phyloP scores from a whole-genome alignment of 1,140 invertebrate genomes.

The Carposina sasakii region DNA sequence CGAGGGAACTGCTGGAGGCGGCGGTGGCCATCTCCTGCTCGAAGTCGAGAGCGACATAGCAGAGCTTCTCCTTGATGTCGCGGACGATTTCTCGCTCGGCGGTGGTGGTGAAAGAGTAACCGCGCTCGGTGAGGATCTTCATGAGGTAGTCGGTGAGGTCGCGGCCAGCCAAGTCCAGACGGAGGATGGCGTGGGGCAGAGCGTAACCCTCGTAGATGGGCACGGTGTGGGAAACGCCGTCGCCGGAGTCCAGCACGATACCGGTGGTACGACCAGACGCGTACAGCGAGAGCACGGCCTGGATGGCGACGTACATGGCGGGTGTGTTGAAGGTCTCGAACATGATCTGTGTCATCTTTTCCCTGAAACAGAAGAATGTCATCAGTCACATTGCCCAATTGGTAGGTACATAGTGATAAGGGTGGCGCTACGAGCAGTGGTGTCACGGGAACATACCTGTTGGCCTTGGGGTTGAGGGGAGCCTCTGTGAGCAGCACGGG shows the following conservation, averaged over 20 bases:
- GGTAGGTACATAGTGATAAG: background rate
- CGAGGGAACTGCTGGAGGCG: slow-evolving; percentile 87
- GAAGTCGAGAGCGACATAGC: slow-evolving; percentile 94
- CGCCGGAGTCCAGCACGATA: slow-evolving; percentile 91
- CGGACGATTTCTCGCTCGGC: slow-evolving; percentile 93
- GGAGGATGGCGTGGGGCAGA: slow-evolving; percentile 89
- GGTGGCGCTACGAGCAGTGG: background rate
- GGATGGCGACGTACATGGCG: slow-evolving; percentile 93
- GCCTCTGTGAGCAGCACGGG: slow-evolving; percentile 94
- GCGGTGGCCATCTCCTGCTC: slow-evolving; percentile 97
- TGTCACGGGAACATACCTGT: slow-evolving; percentile 66
- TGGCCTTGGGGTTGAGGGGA: slow-evolving; percentile 93
- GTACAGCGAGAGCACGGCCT: slow-evolving; percentile 88
- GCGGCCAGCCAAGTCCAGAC: slow-evolving; percentile 90
- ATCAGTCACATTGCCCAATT: slow-evolving; percentile 14
- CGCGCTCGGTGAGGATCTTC: slow-evolving; percentile 92
- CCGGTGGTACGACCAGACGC: slow-evolving; percentile 93
- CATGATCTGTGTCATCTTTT: slow-evolving; percentile 87
- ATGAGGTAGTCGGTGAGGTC: slow-evolving; percentile 93
- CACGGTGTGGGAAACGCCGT: slow-evolving; percentile 92
- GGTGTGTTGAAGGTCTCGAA: slow-evolving; percentile 86
- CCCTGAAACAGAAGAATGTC: slow-evolving; percentile 56
- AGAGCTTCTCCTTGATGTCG: slow-evolving; percentile 95
- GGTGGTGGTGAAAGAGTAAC: slow-evolving; percentile 88
- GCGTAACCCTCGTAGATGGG: slow-evolving; percentile 93